A percentile compares a stretch with the other conserved stretches of the same genome.
Evolutionary conservation across 2,888 invertebrate species (phyloP).

Genomic region (Ctena decussata): DNA sequence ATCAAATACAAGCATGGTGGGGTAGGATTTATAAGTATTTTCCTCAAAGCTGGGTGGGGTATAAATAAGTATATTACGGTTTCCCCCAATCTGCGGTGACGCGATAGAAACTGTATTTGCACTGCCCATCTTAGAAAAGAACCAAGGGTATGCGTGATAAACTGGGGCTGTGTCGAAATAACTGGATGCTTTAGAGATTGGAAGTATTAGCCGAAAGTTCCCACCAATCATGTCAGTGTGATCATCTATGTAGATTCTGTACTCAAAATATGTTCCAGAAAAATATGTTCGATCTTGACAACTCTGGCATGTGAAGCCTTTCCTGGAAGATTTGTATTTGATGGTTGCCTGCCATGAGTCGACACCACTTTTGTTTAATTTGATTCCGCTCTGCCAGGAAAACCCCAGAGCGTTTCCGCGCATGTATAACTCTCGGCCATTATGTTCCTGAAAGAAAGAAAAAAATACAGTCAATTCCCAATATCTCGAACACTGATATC

Average conservation of each 20-base stretch:
- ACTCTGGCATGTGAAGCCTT: constrained; percentile 25
- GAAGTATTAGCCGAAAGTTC: constrained; percentile 29
- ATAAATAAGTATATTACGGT: not conserved
- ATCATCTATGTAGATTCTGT: constrained; percentile 29
- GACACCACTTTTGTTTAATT: constrained; percentile 9
- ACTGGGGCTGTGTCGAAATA: constrained; percentile 20
- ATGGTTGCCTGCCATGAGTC: constrained; percentile 28
- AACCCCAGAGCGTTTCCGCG: constrained; percentile 35
- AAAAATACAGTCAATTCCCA: too few species aligned
- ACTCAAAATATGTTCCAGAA: constrained; percentile 13
- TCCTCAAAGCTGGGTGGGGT: constrained; percentile 47
- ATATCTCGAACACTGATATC: too few species aligned
- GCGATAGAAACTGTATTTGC: not conserved
- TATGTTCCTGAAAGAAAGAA: constrained; percentile 7
- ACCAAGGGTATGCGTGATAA: constrained; percentile 30
- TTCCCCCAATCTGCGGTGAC: constrained; percentile 16
- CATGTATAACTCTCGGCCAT: constrained; percentile 16
- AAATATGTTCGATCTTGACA: not conserved
- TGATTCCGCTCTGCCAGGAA: constrained; percentile 13
- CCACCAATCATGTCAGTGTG: constrained; percentile 42
- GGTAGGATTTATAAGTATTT: constrained; percentile 37
- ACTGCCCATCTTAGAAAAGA: constrained; percentile 10
- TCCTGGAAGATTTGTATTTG: constrained; percentile 6
- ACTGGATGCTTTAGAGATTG: constrained; percentile 5
- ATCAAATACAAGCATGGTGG: constrained; percentile 17